Evolutionary conservation across 1,140 invertebrate species (phyloP), one percentile per base, ranked within the genome.

Genomic region (Hesperophylax magnus): DNA sequence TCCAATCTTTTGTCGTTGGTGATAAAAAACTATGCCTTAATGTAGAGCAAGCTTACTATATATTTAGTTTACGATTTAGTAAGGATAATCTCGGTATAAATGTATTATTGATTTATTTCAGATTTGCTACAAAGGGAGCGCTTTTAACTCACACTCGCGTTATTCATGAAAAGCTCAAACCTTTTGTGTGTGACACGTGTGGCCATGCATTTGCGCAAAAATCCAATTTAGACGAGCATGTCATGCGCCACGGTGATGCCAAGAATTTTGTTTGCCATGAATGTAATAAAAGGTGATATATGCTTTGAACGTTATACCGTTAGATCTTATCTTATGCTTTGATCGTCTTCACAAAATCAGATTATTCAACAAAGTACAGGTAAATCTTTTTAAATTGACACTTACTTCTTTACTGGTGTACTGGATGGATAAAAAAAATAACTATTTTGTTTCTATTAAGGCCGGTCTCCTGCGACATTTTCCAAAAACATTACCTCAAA

Each of bases 191-290:
- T 69, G 79, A 83, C 39, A 69, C 81, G 27, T 83, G 82, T 22
- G 82, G 82, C 14, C 75, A 81, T 39, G 79, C 82, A 20, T 80
- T 74, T 27, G 80, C 75, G 8, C 53, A 75, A 15, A 83, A 81
- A 69, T 69, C 75, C 14, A 83, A 83, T 53, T 71, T 83, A 8
- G 72, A 81, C 3, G 82, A 83, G 34, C 82, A 83, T 63, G 63
- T 61, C 15, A 47, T 89, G 17, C 87, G 89, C 1, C 91, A 91
- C 78, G 88, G 86, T 5, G 87, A 89, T 71, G 88, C 87, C 15
- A 87, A 87, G 74, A 90, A 89, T 4, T 91, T 88, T 77, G 86
- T 87, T 47, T 91, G 91, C 80, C 82, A 85, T 3, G 85, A 88
- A 53, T 91, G 90, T 67, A 83, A 85, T 11, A 87, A 89, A 72